phyloP scores from a whole-genome alignment of 2,797 vertebrate species.

The Hemibagrus guttatus region DNA sequence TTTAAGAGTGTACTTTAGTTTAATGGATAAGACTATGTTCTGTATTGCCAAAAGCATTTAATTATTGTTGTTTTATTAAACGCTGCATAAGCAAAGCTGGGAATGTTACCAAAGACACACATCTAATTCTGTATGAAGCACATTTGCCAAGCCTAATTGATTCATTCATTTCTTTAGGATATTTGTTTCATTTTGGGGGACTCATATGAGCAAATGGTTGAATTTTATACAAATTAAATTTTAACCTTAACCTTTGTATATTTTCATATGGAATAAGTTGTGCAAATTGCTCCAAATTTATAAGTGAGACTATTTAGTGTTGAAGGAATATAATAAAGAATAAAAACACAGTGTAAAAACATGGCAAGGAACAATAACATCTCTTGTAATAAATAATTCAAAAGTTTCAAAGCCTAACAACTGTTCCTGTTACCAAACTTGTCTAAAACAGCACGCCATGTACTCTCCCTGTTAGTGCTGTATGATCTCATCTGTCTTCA shows the following conservation, averaged over 20 bases:
- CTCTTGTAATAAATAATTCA: not conserved
- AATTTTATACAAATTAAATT: not conserved
- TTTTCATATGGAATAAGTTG: not conserved
- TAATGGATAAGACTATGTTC: not conserved
- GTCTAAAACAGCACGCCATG: not conserved
- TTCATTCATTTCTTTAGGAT: not conserved
- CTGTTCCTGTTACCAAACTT: not conserved
- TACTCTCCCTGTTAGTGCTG: not conserved
- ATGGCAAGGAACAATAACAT: not conserved
- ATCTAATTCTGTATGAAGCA: not conserved
- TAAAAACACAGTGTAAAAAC: not conserved
- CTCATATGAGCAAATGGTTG: too few species aligned
- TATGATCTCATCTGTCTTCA: not conserved
- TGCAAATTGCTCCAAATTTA: not conserved
- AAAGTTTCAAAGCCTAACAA: not conserved
- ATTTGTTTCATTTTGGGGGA: not conserved
- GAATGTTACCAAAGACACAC: not conserved
- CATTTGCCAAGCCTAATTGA: not conserved
- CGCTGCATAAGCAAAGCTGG: not conserved
- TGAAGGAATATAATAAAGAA: not conserved
- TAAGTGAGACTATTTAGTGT: not conserved
- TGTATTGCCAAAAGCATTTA: not conserved
- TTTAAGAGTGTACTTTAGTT: not conserved
- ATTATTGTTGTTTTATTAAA: not conserved
- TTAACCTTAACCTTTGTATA: not conserved